These are phyloP conservation scores for Rhagonycha fulva DNA, from an alignment of 2,888 invertebrate genomes.

Conservation along the genomic window DNA sequence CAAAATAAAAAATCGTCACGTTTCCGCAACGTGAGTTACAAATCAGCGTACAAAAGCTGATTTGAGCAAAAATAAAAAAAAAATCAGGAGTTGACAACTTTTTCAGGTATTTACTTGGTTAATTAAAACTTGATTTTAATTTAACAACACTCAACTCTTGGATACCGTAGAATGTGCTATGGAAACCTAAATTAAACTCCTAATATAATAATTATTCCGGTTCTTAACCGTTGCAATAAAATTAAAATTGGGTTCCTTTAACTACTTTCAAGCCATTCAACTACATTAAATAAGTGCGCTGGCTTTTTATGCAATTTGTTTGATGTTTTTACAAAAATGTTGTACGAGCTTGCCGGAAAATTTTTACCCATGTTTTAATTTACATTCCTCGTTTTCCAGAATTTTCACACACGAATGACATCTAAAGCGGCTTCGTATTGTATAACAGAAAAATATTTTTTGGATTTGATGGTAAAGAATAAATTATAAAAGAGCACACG, in stretches of 20 bases:
- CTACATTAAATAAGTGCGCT: slow-evolving; percentile 40
- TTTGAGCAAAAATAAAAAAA: slow-evolving; percentile 1
- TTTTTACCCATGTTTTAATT: not conserved
- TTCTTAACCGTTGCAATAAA: slow-evolving; percentile 49
- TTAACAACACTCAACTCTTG: slow-evolving; percentile 37
- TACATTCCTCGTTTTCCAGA: not conserved
- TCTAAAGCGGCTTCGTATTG: not conserved
- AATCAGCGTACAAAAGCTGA: slow-evolving; percentile 3
- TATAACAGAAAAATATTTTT: not conserved
- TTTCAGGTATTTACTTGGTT: slow-evolving; percentile 30
- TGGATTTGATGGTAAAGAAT: not conserved
- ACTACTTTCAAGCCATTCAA: slow-evolving; percentile 39
- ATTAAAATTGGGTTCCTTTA: slow-evolving; percentile 48
- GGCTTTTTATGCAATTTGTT: not conserved
- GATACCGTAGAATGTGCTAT: slow-evolving; percentile 44
- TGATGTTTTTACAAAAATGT: not conserved
- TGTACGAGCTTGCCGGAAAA: not conserved
- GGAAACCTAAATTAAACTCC: slow-evolving; percentile 42
- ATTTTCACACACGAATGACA: not conserved
- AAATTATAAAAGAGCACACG: not conserved
- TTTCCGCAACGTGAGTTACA: not conserved
- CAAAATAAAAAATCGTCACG: not conserved
- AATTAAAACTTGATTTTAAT: slow-evolving; percentile 41
- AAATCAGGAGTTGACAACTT: slow-evolving; percentile 11
- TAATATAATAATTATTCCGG: slow-evolving; percentile 52